Base-by-base conservation (phyloP, 2,888 invertebrate genomes). In the Pristionchus japonicus region DNA sequence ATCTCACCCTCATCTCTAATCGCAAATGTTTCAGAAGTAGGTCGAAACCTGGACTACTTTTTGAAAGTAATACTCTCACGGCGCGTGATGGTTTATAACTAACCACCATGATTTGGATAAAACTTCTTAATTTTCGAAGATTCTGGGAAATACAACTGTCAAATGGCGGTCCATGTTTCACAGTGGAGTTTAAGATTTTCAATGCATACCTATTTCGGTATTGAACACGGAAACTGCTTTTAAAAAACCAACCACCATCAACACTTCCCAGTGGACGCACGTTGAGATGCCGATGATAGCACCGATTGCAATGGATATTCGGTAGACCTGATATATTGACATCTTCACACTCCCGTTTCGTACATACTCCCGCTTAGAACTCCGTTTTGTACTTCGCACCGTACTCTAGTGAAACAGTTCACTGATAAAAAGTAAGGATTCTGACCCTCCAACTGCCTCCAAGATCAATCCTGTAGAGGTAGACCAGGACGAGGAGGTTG, bases 11-110 rank as follows among this genome's bases (percentile, higher is more conserved):
- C 64, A 67, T 67, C 64, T 6, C 13, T 47, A 13, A 47, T 6
- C 47, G 87, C 89, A 87, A 89, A 89, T 88, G 89, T 89, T 88
- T 86, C 89, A 88, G 89, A n/a, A n/a, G n/a, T n/a, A n/a, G n/a
- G n/a, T n/a, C n/a, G n/a, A n/a, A n/a, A n/a, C n/a, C n/a, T n/a
- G n/a, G n/a, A n/a, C n/a, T n/a, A n/a, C n/a, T n/a, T n/a, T n/a
- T n/a, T n/a, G n/a, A n/a, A n/a, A n/a, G n/a, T n/a, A n/a, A n/a
- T n/a, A n/a, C n/a, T n/a, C n/a, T n/a, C n/a, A n/a, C n/a, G n/a
- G n/a, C n/a, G n/a, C n/a, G n/a, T n/a, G n/a, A n/a, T n/a, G n/a
- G n/a, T n/a, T n/a, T n/a, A n/a, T n/a, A n/a, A n/a, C n/a, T n/a
- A n/a, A n/a, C n/a, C n/a, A n/a, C n/a, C n/a, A n/a, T n/a, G n/a